Conservation (phyloP, 2,113 vertebrate species). For the Brachyhypopomus occidentalis region DNA sequence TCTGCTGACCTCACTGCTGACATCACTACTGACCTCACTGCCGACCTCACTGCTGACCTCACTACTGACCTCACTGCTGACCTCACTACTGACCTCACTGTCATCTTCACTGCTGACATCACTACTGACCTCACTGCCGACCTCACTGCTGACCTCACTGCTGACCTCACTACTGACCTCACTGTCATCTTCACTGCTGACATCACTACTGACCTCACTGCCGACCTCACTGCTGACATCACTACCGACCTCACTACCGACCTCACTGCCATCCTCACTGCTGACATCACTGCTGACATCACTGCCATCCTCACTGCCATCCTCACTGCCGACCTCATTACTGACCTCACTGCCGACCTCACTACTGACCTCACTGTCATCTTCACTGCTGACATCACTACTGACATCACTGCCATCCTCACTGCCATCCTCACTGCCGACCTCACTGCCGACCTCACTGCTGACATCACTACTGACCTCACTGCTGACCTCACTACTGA, state of each 20-base stretch:
- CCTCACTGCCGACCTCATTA: too few relatives aligned
- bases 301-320: too few relatives aligned
- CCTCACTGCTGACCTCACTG: not conserved
- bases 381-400: not conserved
- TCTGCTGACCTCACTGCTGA: not conserved
- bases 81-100: too few relatives aligned
- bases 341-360: not conserved
- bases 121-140: too few relatives aligned
- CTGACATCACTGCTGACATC: too few relatives aligned
- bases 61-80: too few relatives aligned
- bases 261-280: too few relatives aligned
- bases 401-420: not conserved
- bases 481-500: too few relatives aligned
- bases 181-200: not conserved
- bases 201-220: too few relatives aligned
- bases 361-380: not conserved
- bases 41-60: not conserved
- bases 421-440: not conserved
- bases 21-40: not conserved
- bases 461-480: too few relatives aligned
- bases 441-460: too few relatives aligned
- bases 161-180: not conserved
- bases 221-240: not conserved
- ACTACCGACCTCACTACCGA: not conserved
- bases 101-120: too few relatives aligned